Evolutionary conservation across 2,888 invertebrate species (phyloP), one percentile per base, ranked within the genome.

Genomic region (Cephonodes hylas): DNA sequence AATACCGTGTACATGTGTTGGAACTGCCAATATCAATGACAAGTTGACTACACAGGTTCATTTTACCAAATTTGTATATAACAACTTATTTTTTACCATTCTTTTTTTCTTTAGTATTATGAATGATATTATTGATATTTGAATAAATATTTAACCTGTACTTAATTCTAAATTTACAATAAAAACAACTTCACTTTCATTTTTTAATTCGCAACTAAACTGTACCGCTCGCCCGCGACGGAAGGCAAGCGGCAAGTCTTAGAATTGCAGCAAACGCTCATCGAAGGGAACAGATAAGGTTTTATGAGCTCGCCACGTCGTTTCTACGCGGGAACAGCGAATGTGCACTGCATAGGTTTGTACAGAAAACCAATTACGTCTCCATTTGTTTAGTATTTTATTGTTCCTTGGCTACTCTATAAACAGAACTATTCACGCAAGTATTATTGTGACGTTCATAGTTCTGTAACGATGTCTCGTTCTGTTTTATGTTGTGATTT

Each of bases 281-380:
- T 63, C 67, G 71, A 80, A 86, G 88, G 86, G 89, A 86, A 86
- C 83, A 89, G 91, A 92, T 92, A 92, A 91, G 91, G 86, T 91
- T 92, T 92, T 92, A 92, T 90, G 92, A 89, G 90, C 85, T 86
- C 86, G 83, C 89, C 87, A 83, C 88, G 84, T 88, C 89, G 89
- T 90, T 88, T 86, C 85, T 85, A 80, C 80, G 84, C 83, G 79
- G 70, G 84, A 85, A 84, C 82, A 84, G 83, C 76, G 79, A 89
- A 85, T 86, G 85, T 84, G 82, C 82, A 84, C 81, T 78, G 83
- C 85, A 84, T 85, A 83, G 85, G 80, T 86, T 88, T 84, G 80
- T 83, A 83, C 77, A 78, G 80, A 83, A 83, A 83, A 85, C 81
- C 84, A 86, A 88, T 86, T 85, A 84, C 74, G 72, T 71, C 64